Conservation (phyloP, 2,113 vertebrate genomes). For the Crotalus horridus region DNA sequence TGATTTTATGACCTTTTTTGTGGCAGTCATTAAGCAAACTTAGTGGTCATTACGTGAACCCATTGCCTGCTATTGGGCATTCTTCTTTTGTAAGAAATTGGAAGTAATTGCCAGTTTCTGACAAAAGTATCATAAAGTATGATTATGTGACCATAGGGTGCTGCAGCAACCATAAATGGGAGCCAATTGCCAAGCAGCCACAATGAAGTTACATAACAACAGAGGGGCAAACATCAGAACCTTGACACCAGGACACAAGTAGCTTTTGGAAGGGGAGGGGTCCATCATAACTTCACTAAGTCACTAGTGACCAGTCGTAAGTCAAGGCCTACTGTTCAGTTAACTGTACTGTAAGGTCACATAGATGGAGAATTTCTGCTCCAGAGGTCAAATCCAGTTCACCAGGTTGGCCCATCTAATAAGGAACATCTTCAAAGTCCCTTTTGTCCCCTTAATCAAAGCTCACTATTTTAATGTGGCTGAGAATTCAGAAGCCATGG, state of each 20-base stretch:
- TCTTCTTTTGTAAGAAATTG: not conserved
- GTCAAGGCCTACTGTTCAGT: not conserved
- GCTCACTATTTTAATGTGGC: not conserved
- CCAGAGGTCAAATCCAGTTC: not conserved
- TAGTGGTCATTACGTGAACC: not conserved
- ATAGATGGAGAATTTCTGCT: not conserved
- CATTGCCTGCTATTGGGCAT: not conserved
- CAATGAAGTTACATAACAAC: not conserved
- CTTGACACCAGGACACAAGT: not conserved
- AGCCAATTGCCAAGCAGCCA: not conserved
- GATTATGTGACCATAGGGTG: not conserved
- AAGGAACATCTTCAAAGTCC: not conserved
- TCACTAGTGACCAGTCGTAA: not conserved
- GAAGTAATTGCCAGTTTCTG: not conserved
- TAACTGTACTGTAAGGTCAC: not conserved
- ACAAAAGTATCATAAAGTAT: not conserved
- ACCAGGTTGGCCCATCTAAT: not conserved
- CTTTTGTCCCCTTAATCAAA: not conserved
- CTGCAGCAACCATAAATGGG: not conserved
- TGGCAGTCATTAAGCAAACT: not conserved
- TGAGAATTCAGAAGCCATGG: not conserved
- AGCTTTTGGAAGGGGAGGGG: not conserved
- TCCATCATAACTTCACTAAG: not conserved
- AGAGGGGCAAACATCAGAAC: not conserved
- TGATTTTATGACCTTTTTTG: not conserved